These are phyloP conservation scores for Myocastor coypus DNA, from an alignment of 2,113 vertebrate genomes.

Conservation along the genomic window DNA sequence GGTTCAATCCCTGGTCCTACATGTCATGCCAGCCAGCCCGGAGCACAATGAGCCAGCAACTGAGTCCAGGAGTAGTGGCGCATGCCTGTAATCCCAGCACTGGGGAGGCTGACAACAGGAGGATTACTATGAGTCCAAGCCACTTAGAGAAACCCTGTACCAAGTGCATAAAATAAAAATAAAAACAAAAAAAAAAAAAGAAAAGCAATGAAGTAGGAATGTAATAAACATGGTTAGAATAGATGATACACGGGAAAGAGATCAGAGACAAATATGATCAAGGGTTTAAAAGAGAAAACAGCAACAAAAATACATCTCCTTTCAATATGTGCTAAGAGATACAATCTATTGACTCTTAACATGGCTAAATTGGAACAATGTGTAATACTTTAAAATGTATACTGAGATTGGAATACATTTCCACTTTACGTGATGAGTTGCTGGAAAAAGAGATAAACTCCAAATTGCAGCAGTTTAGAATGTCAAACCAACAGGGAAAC, in stretches of 20 bases:
- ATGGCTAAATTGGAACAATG: not conserved
- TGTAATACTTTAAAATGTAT: not conserved
- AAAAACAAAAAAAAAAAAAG: too few species aligned
- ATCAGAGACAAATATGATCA: not conserved
- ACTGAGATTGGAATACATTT: not conserved
- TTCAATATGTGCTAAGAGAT: not conserved
- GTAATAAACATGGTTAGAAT: rapidly evolving
- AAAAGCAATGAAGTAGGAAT: not conserved
- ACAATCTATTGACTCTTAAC: not conserved
- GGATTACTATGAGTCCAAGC: too few species aligned
- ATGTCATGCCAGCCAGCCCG: too few species aligned
- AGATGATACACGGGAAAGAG: not conserved
- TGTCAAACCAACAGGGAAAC: not conserved
- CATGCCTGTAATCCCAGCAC: too few species aligned
- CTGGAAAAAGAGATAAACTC: not conserved
- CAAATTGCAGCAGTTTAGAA: not conserved
- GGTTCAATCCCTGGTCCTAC: too few species aligned
- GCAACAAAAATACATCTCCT: not conserved
- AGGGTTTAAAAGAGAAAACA: not conserved
- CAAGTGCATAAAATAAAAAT: too few species aligned
- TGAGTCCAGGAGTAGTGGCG: too few species aligned
- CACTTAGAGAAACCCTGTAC: too few species aligned
- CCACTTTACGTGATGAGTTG: not conserved
- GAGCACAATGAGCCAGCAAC: too few species aligned
- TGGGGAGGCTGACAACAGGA: too few species aligned